Evolutionary conservation across 2,113 vertebrate genomes (phyloP).

Genomic region (Hyla sarda): DNA sequence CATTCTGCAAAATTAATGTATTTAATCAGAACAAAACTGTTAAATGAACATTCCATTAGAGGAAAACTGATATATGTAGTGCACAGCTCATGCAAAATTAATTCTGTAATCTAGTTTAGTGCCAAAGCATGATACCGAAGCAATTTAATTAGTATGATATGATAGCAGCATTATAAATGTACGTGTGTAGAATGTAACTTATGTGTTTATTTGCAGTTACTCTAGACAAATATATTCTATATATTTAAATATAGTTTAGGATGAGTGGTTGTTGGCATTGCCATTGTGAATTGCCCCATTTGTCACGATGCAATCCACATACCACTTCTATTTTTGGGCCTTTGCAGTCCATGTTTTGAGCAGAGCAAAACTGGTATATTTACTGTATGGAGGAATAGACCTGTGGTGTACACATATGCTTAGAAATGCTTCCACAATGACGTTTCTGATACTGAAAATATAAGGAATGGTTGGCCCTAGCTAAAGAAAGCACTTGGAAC

Average conservation of each 20-base stretch:
- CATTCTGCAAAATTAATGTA: neutral
- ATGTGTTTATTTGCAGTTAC: neutral
- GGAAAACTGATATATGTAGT: conserved; percentile 25
- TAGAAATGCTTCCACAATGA: too few relatives aligned
- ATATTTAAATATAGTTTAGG: neutral
- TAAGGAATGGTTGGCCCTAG: too few relatives aligned
- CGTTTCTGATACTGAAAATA: too few relatives aligned
- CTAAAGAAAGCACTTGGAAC: too few relatives aligned
- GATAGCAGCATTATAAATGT: neutral
- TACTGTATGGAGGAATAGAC: too few relatives aligned
- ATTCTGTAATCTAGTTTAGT: neutral
- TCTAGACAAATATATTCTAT: neutral
- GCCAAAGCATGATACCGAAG: neutral
- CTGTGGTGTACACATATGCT: too few relatives aligned
- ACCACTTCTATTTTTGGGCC: too few relatives aligned
- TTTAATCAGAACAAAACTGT: conserved; percentile 26
- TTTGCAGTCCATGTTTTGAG: too few relatives aligned
- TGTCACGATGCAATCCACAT: too few relatives aligned
- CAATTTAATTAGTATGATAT: neutral
- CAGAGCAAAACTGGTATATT: too few relatives aligned
- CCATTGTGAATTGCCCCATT: too few relatives aligned
- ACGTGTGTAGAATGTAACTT: neutral
- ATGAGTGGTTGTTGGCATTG: too few relatives aligned
- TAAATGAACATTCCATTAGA: conserved; percentile 21
- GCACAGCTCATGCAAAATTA: conserved; percentile 5